These are phyloP conservation scores for Nomada fucata DNA, from an alignment of 2,888 invertebrate species.

Conservation along the genomic window DNA sequence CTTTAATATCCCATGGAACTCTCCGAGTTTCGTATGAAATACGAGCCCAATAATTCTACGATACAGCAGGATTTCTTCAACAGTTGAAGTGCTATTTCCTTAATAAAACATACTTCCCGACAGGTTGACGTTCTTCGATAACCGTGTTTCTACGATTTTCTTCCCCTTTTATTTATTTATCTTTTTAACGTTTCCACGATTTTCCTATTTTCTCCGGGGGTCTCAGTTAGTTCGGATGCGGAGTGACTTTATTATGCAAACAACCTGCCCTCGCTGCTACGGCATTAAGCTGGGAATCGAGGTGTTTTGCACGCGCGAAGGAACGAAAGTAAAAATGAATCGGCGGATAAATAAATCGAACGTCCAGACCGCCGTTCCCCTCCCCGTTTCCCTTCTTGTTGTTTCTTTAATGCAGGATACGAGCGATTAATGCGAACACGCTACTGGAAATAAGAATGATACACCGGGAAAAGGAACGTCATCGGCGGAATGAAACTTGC, in stretches of 20 bases:
- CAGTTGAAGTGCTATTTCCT: not conserved
- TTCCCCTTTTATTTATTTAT: not conserved
- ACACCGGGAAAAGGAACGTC: not conserved
- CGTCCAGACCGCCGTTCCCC: not conserved
- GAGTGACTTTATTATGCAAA: constrained; percentile 2
- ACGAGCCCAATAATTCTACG: too few relatives aligned
- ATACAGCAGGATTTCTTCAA: not conserved
- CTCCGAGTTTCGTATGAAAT: too few relatives aligned
- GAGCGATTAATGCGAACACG: constrained; percentile 15
- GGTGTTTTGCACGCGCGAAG: not conserved
- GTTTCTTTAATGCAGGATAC: constrained; percentile 12
- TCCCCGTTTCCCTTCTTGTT: not conserved
- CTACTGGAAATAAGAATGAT: not conserved
- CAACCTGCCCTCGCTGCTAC: not conserved
- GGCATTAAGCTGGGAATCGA: not conserved
- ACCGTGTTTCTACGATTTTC: not conserved
- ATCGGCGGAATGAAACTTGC: not conserved
- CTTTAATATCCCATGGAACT: too few relatives aligned
- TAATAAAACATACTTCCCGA: not conserved
- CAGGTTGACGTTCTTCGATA: not conserved
- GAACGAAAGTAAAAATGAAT: constrained; percentile 2
- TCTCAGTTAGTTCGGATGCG: not conserved
- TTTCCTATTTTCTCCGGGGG: not conserved
- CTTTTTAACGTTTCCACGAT: not conserved
- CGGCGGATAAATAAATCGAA: constrained; percentile 22